These are phyloP conservation scores for Pecten maximus DNA, from an alignment of 2,888 invertebrate genomes.

Conservation along the genomic window DNA sequence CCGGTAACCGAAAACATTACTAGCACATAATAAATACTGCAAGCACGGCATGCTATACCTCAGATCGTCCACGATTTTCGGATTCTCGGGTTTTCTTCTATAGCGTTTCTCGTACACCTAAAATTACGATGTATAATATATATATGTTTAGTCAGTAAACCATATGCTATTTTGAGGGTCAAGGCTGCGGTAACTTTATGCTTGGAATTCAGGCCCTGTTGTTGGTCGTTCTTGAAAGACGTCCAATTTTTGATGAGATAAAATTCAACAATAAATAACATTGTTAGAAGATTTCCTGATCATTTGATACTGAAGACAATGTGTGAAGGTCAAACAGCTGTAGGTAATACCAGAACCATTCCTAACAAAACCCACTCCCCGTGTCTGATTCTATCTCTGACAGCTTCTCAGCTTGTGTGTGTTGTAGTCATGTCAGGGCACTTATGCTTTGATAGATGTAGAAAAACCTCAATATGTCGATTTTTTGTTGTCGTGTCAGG, in stretches of 20 bases:
- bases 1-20: not conserved
- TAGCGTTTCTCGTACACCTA: not conserved
- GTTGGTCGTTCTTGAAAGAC: not conserved
- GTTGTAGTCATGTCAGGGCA: not conserved
- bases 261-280: conserved; percentile 26
- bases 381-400: not conserved
- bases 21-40: not conserved
- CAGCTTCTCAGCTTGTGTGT: not conserved
- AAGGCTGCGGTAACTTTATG: not conserved
- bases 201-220: not conserved
- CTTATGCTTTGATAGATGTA: not conserved
- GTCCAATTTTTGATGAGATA: conserved; percentile 28
- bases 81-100: not conserved
- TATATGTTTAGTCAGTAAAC: not conserved
- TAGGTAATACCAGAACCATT: not conserved
- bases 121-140: not conserved
- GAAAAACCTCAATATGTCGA: not conserved
- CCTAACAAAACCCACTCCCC: not conserved
- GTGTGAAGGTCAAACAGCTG: not conserved
- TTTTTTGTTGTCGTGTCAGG: not conserved
- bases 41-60: not conserved
- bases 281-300: not conserved
- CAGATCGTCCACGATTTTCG: not conserved
- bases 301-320: not conserved
- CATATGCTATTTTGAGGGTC: not conserved